Conservation (phyloP, 2,888 invertebrate species). For the Polymixis lichenea region DNA sequence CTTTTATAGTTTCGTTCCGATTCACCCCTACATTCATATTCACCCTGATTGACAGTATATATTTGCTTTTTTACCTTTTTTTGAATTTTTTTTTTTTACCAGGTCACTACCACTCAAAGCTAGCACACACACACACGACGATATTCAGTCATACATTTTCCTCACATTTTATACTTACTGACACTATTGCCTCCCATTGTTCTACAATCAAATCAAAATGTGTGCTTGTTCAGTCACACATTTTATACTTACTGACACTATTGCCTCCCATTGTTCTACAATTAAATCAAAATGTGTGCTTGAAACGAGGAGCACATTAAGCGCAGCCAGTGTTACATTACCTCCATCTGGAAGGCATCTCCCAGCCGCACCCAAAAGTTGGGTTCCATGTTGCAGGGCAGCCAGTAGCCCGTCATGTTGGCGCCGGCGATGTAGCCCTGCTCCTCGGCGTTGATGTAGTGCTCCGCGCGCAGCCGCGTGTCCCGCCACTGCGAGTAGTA, state of each 20-base stretch:
- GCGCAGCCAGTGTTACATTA: slow-evolving; percentile 18
- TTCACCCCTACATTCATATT: too few relatives aligned
- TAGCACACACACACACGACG: neutral
- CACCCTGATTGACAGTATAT: too few relatives aligned
- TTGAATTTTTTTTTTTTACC: too few relatives aligned
- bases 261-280: neutral
- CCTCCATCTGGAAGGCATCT: slow-evolving; percentile 59
- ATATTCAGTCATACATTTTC: neutral
- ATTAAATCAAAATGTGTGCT: neutral
- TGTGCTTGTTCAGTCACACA: neutral
- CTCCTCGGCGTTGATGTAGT: slow-evolving; percentile 79
- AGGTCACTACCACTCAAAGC: too few relatives aligned
- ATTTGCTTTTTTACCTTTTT: too few relatives aligned
- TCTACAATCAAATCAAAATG: neutral
- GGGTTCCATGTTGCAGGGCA: slow-evolving; percentile 82
- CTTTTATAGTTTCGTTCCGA: too few relatives aligned
- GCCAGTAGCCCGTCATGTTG: slow-evolving; percentile 87
- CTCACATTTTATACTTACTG: neutral
- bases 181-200: neutral
- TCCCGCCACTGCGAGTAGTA: slow-evolving; percentile 84
- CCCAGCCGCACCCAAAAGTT: slow-evolving; percentile 77
- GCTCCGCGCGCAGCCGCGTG: slow-evolving; percentile 78
- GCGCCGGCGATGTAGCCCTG: slow-evolving; percentile 83
- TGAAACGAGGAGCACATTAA: neutral
- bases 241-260: neutral